phyloP scores from a whole-genome alignment of 2,888 invertebrate genomes.

The Hartigia nigra region DNA sequence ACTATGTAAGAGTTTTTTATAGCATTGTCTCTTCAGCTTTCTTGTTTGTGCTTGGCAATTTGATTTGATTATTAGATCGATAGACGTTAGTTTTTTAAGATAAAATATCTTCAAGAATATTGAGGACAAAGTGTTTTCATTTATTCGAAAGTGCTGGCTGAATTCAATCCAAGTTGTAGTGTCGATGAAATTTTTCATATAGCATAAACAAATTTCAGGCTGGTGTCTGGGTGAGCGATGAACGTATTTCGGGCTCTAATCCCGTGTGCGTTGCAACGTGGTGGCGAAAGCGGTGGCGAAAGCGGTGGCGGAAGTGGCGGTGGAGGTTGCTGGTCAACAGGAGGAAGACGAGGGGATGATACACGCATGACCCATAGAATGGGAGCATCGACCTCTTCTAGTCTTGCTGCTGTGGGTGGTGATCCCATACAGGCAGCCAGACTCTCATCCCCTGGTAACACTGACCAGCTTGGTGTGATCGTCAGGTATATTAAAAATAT shows the following conservation, averaged over 20 bases:
- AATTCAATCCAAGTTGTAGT: not conserved
- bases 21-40: not conserved
- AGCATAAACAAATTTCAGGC: conserved; percentile 58
- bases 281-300: conserved; percentile 63
- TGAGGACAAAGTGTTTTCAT: not conserved
- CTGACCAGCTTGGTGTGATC: conserved; percentile 61
- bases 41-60: not conserved
- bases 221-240: conserved; percentile 72
- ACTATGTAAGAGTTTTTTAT: not conserved
- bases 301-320: conserved; percentile 49
- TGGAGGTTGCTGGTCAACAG: conserved; percentile 32
- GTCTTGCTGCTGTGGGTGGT: conserved; percentile 62
- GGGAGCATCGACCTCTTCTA: conserved; percentile 65
- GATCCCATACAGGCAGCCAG: conserved; percentile 64
- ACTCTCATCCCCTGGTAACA: conserved; percentile 61
- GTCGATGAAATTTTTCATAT: conserved; percentile 1
- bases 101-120: not conserved
- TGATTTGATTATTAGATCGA: not conserved
- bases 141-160: not conserved
- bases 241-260: conserved; percentile 71
- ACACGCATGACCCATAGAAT: conserved; percentile 65
- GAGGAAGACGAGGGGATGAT: conserved; percentile 44
- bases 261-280: conserved; percentile 72
- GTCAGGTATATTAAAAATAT: conserved; percentile 50
- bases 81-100: not conserved